Base-by-base conservation (phyloP, 2,888 invertebrate species). In the Deilephila porcellus region DNA sequence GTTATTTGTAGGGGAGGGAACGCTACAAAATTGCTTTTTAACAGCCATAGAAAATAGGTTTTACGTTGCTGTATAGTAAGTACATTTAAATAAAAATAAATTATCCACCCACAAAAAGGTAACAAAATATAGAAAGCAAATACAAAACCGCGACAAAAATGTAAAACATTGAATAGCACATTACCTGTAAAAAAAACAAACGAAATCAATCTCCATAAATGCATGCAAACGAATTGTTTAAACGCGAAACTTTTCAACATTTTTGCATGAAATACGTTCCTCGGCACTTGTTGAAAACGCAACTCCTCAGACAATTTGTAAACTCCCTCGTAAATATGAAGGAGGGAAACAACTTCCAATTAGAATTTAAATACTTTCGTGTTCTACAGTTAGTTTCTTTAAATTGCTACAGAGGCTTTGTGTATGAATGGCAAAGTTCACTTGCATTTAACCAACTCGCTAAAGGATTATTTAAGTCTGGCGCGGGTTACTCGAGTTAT, bases 331-430 rank as follows among this genome's bases (percentile, higher is more conserved):
- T 80, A 81, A 83, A 84, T 82, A 78, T 82, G 76, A 76, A 73
- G 71, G 72, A 74, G 74, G 71, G 79, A 67, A 83, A 81, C 79
- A 82, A 78, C 77, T 64, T 74, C n/a, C 79, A 83, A 83, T 83
- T 80, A 82, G 78, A 81, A 82, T 82, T 67, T 84, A 78, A 84
- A 82, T 77, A 77, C 77, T 76, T 78, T 77, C 76, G 29, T 71
- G 76, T 73, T 53, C 73, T 78, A 78, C 75, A 79, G 77, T 80
- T 78, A 76, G 77, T 80, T 80, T 75, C 71, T 75, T 71, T 71
- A 77, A 56, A 72, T 72, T 64, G 72, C 63, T 72, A 14, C 67
- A 20, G 52, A 67, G 52, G 67, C 67, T 67, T 52, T 67, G 67
- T 67, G 63, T 34, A 34, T 32, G 19, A 63, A 67, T 25, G 11